A percentile compares a stretch with the other conserved stretches of the same genome.
These are phyloP conservation scores for Chelidonichthys spinosus DNA, from an alignment of 2,797 vertebrate genomes.

Conservation along the genomic window DNA sequence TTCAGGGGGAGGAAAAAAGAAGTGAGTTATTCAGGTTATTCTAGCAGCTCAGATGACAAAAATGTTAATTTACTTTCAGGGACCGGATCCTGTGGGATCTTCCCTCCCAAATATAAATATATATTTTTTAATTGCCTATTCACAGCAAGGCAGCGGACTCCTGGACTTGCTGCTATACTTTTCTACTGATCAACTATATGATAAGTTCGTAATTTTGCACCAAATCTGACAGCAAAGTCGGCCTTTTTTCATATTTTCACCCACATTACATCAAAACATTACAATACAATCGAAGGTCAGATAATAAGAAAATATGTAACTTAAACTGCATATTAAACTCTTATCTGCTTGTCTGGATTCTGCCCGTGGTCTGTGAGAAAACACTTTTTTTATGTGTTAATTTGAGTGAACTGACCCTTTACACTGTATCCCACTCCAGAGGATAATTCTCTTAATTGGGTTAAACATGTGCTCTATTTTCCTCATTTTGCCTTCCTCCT, in stretches of 20 bases:
- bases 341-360: background rate
- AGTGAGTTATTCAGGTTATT: slow-evolving; percentile 15
- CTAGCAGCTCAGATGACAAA: slow-evolving; percentile 3
- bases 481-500: background rate
- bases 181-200: no score
- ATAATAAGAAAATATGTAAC: no score
- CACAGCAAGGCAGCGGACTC: no score
- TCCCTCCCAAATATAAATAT: background rate
- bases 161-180: no score
- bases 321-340: background rate
- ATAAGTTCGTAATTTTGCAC: no score
- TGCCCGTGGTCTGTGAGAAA: no score
- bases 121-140: background rate
- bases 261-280: no score
- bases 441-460: background rate
- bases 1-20: background rate
- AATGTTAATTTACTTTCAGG: slow-evolving; percentile 11
- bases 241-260: no score
- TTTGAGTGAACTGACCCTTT: background rate
- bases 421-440: background rate
- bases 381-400: no score
- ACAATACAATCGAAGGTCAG: no score
- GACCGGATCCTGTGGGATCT: slow-evolving; percentile 1
- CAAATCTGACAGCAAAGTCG: no score
- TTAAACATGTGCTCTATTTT: background rate